Evolutionary conservation across 2,797 vertebrate species (phyloP).

Genomic region (Intellagama lesueurii): DNA sequence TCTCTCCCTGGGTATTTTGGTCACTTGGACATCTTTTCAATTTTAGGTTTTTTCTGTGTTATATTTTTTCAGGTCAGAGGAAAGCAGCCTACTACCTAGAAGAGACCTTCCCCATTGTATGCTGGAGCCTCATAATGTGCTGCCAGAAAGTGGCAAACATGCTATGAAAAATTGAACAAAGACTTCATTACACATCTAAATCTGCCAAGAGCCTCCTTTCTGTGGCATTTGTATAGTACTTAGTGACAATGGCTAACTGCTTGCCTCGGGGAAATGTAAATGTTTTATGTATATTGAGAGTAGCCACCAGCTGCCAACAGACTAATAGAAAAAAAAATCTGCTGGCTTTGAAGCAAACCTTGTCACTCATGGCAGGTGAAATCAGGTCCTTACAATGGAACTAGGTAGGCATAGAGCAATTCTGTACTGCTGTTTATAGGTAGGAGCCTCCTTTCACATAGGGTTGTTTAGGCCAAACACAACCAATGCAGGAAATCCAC

Average conservation of each 20-base stretch:
- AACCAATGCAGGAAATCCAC: no score
- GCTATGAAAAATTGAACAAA: background rate
- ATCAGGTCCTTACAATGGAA: background rate
- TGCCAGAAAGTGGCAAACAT: background rate
- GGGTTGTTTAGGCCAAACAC: no score
- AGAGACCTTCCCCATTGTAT: background rate
- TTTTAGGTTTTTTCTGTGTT: background rate
- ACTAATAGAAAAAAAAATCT: no score
- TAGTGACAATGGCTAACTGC: background rate
- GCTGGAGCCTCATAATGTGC: background rate
- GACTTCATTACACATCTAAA: background rate
- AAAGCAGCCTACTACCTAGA: background rate
- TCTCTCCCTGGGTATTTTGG: no score
- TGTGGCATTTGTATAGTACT: background rate
- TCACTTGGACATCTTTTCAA: background rate
- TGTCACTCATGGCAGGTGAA: background rate
- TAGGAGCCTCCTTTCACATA: background rate
- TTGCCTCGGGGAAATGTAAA: background rate
- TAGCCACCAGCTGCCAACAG: no score
- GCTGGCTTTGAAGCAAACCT: no score
- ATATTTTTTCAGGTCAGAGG: background rate
- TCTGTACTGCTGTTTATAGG: background rate
- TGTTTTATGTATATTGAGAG: background rate
- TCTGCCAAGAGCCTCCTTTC: background rate
- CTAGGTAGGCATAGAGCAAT: background rate